These are phyloP conservation scores for Podilymbus podiceps DNA, from an alignment of 2,113 vertebrate genomes.

Conservation along the genomic window DNA sequence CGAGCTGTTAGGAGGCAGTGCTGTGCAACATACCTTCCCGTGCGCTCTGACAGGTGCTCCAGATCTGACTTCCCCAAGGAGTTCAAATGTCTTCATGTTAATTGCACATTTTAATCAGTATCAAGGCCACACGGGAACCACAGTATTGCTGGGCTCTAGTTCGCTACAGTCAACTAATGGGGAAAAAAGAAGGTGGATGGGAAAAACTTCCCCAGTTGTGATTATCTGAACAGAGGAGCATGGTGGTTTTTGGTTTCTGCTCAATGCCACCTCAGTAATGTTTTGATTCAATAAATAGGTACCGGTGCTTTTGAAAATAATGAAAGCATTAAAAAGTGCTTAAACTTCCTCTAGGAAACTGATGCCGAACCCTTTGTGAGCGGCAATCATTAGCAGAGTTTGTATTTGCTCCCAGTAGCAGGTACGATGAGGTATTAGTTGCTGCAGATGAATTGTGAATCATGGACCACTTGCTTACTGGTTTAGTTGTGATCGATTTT, in stretches of 20 bases:
- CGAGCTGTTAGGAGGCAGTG: conserved; percentile 30
- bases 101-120: conserved; percentile 59
- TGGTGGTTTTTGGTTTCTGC: conserved; percentile 47
- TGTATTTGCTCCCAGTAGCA: conserved; percentile 39
- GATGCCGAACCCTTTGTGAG: conserved; percentile 1
- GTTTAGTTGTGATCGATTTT: conserved; percentile 11
- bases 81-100: neutral
- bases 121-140: conserved; percentile 51
- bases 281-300: conserved; percentile 63
- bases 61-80: conserved; percentile 24
- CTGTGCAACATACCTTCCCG: conserved; percentile 16
- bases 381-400: conserved; percentile 22
- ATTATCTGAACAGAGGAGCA: conserved; percentile 49
- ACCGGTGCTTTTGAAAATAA: conserved; percentile 41
- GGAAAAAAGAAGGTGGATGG: neutral
- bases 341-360: conserved; percentile 48
- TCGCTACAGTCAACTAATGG: conserved; percentile 50
- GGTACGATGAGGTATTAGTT: conserved; percentile 55
- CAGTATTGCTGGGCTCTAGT: conserved; percentile 53
- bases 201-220: conserved; percentile 23
- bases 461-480: conserved; percentile 28
- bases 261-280: conserved; percentile 27
- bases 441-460: conserved; percentile 58
- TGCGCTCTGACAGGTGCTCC: conserved; percentile 21
- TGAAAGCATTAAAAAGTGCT: conserved; percentile 51